Evolutionary conservation across 1,140 invertebrate genomes (phyloP).

Genomic region (Teleogryllus occipitalis): DNA sequence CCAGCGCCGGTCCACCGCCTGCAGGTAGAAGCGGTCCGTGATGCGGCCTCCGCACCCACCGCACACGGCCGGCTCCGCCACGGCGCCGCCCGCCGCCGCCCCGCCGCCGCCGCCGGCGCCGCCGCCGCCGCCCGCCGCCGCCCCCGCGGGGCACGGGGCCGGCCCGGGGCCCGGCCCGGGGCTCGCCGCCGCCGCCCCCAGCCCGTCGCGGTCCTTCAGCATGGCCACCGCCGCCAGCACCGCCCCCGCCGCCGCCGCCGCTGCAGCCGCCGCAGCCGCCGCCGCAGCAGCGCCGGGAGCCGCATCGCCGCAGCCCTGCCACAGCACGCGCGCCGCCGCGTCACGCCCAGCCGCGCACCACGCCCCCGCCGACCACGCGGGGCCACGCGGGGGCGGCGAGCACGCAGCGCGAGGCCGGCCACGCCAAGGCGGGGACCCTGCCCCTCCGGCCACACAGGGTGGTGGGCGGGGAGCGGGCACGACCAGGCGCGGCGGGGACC

Average conservation of each 20-base stretch:
- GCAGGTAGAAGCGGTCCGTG: constrained; percentile 65
- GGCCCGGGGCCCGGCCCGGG: constrained; percentile 27
- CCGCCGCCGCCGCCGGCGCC: constrained; percentile 63
- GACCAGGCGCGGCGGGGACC: no score
- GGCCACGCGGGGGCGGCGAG: no score
- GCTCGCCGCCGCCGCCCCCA: constrained; percentile 16
- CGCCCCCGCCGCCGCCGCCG: not conserved
- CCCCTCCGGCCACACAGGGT: no score
- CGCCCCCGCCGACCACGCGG: no score
- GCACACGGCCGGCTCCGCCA: constrained; percentile 36
- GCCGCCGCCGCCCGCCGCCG: constrained; percentile 62
- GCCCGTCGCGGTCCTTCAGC: constrained; percentile 28
- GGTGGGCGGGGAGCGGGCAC: no score
- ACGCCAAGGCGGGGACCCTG: no score
- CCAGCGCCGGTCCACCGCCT: constrained; percentile 83
- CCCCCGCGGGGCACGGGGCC: constrained; percentile 48
- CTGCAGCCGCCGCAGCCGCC: not conserved
- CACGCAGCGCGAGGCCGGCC: no score
- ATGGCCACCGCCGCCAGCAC: constrained; percentile 19
- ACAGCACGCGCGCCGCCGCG: not conserved
- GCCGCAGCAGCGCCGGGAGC: not conserved
- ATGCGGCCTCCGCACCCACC: constrained; percentile 50
- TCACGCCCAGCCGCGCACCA: no score
- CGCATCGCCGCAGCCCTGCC: no score
- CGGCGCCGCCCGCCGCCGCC: constrained; percentile 51